phyloP scores from a whole-genome alignment of 2,888 invertebrate species.

The Chorisops tibialis region DNA sequence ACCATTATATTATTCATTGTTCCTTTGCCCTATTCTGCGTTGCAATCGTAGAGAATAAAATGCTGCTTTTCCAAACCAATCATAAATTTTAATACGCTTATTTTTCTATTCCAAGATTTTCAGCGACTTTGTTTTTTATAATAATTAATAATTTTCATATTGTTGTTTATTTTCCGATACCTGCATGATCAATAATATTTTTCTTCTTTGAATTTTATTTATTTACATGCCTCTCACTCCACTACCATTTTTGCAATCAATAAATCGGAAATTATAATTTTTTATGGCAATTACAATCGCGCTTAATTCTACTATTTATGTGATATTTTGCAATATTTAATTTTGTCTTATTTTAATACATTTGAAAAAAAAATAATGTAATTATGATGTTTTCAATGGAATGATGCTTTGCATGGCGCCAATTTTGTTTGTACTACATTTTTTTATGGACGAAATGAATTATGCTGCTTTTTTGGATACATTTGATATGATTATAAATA shows the following conservation, averaged over 20 bases:
- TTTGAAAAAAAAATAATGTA: no score
- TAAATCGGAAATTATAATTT: background rate
- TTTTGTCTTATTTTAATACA: no score
- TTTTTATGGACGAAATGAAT: no score
- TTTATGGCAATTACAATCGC: background rate
- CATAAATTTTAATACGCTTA: constrained; percentile 13
- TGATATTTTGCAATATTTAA: background rate
- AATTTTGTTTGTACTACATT: no score
- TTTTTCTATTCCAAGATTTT: constrained; percentile 21
- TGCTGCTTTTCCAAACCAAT: constrained; percentile 7
- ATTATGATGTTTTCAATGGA: no score
- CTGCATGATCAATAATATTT: background rate
- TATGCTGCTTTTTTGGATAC: no score
- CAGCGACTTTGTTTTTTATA: background rate
- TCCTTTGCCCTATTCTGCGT: background rate
- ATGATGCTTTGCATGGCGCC: no score
- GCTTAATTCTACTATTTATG: background rate
- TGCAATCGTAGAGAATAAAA: background rate
- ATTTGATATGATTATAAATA: no score
- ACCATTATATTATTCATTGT: background rate
- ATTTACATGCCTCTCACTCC: constrained; percentile 12
- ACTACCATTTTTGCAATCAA: background rate
- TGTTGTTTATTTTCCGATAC: background rate
- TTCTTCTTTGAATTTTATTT: constrained; percentile 5
- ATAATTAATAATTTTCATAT: background rate